Evolutionary conservation across 2,113 vertebrate species (phyloP).

Genomic region (Proterorhinus semilunaris): DNA sequence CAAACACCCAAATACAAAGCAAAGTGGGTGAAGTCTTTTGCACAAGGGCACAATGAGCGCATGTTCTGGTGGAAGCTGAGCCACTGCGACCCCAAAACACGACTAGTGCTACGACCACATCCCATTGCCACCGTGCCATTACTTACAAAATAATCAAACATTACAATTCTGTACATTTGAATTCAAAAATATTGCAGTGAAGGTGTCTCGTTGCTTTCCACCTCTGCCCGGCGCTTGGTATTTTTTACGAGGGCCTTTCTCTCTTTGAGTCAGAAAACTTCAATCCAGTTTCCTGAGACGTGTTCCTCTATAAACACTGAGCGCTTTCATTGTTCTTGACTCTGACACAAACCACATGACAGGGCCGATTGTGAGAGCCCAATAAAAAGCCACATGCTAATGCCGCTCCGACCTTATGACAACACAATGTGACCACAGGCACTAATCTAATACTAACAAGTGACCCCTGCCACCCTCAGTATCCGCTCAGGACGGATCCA

Average conservation of each 20-base stretch:
- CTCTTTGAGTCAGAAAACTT: constrained; percentile 46
- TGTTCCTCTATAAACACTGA: constrained; percentile 45
- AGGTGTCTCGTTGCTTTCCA: neutral
- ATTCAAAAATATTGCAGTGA: neutral
- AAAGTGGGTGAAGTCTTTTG: no score
- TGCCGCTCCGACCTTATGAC: constrained; percentile 40
- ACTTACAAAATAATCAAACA: neutral
- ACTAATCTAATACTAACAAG: constrained; percentile 28
- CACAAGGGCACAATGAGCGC: no score
- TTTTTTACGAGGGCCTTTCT: constrained; percentile 58
- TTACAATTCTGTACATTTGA: neutral
- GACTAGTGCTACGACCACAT: neutral
- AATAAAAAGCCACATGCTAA: constrained; percentile 59
- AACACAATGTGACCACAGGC: constrained; percentile 40
- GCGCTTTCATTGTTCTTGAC: constrained; percentile 52
- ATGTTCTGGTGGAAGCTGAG: no score
- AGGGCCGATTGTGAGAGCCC: constrained; percentile 44
- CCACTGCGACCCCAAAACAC: no score
- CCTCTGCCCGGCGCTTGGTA: constrained; percentile 53
- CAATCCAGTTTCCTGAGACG: constrained; percentile 40
- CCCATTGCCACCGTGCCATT: neutral
- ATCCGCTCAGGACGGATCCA: constrained; percentile 7
- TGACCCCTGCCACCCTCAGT: constrained; percentile 18
- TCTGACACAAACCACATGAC: constrained; percentile 61
- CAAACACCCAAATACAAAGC: no score